Conservation (phyloP, 2,888 invertebrate species). For the Hydrotaea diabolus region DNA sequence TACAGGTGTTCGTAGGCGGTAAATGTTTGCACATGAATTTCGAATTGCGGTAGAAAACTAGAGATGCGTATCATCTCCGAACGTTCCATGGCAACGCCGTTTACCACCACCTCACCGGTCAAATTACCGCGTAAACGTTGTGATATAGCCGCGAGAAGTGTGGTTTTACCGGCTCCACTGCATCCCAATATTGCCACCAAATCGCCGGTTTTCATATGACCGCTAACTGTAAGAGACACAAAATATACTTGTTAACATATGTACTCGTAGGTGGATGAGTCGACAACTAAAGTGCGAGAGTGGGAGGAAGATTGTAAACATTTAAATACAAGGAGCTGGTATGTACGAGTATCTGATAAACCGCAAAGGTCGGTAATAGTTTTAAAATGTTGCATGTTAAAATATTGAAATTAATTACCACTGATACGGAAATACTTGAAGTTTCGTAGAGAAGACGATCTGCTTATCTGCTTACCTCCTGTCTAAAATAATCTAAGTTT, state of each 20-base stretch:
- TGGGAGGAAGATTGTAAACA: constrained; percentile 13
- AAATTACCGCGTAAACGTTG: constrained; percentile 86
- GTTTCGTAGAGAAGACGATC: not conserved
- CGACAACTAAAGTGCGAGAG: too few species aligned
- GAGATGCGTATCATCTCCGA: constrained; percentile 88
- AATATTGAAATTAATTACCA: too few species aligned
- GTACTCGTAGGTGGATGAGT: not conserved
- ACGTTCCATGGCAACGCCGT: constrained; percentile 85
- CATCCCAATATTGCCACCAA: constrained; percentile 88
- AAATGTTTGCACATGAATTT: constrained; percentile 89
- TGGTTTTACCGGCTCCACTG: constrained; percentile 90
- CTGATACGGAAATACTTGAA: constrained; percentile 42
- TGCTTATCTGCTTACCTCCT: not conserved
- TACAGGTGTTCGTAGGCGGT: constrained; percentile 91
- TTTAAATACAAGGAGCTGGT: constrained; percentile 24
- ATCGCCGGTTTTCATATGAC: constrained; percentile 85
- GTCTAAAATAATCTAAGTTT: not conserved
- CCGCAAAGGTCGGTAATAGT: constrained; percentile 55
- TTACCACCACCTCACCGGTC: constrained; percentile 87
- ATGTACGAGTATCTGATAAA: constrained; percentile 47
- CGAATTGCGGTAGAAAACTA: constrained; percentile 93
- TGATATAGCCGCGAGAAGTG: constrained; percentile 87
- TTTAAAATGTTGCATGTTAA: not conserved
- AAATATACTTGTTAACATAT: not conserved
- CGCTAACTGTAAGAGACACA: constrained; percentile 83